phyloP scores from a whole-genome alignment of 2,797 vertebrate species.

The Rhinophrynus dorsalis region DNA sequence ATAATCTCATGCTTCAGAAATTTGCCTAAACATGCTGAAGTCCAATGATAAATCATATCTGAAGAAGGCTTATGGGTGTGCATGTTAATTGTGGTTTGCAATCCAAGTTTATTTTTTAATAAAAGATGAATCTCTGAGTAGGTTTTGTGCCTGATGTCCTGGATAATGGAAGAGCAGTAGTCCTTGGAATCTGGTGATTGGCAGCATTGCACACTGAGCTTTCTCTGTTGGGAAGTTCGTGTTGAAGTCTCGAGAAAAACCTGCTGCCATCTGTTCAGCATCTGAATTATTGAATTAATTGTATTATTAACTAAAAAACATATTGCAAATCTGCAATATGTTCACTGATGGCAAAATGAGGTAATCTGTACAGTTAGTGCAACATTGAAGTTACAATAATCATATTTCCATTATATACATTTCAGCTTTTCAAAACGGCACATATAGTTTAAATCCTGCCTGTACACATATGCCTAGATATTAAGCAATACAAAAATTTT shows the following conservation, averaged over 20 bases:
- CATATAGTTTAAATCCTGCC: not conserved
- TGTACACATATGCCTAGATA: too few species aligned
- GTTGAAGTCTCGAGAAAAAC: not conserved
- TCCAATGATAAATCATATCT: not conserved
- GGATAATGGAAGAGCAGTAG: slow-evolving; percentile 9
- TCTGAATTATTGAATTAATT: not conserved
- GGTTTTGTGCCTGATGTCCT: not conserved
- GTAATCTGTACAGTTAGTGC: slow-evolving; percentile 34
- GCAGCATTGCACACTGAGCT: not conserved
- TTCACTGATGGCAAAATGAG: not conserved
- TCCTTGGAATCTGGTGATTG: not conserved
- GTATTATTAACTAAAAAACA: not conserved
- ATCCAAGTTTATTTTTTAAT: not conserved
- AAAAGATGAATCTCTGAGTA: not conserved
- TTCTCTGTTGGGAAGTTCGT: not conserved
- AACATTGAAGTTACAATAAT: not conserved
- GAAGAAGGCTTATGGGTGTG: not conserved
- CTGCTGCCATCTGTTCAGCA: not conserved
- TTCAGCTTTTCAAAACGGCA: not conserved
- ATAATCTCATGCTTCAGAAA: not conserved
- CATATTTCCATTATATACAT: slow-evolving; percentile 4
- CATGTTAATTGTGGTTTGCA: not conserved
- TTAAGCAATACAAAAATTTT: too few species aligned
- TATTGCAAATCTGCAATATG: not conserved
- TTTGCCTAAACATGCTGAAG: slow-evolving; percentile 10